Conservation (phyloP, 2,888 invertebrate genomes). For the Tridacna crocea region DNA sequence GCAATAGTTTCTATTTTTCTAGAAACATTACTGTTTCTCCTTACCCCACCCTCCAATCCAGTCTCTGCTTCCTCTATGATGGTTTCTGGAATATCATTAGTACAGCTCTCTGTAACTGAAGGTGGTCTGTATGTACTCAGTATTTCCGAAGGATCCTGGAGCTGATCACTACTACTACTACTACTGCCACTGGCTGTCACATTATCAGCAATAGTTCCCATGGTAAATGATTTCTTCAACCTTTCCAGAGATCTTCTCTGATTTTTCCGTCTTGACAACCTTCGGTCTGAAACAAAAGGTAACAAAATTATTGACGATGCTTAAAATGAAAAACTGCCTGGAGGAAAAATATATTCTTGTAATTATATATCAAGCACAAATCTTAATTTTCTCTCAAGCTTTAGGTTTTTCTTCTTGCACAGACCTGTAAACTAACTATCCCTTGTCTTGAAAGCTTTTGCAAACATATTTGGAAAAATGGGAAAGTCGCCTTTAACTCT, state of each 20-base stretch:
- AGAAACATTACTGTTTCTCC: neutral
- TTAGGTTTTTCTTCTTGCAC: neutral
- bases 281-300: conserved; percentile 70
- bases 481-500: too few species aligned
- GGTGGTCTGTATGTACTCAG: conserved; percentile 45
- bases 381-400: neutral
- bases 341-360: too few species aligned
- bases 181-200: neutral
- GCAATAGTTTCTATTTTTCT: conserved; percentile 49
- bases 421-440: too few species aligned
- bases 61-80: conserved; percentile 72
- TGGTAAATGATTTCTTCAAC: conserved; percentile 75
- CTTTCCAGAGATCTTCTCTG: conserved; percentile 66
- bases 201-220: conserved; percentile 24
- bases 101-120: conserved; percentile 51
- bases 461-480: too few species aligned
- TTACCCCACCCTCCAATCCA: conserved; percentile 4
- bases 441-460: too few species aligned
- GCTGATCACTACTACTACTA: conserved; percentile 23
- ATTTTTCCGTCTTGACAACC: conserved; percentile 70
- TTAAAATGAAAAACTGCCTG: neutral
- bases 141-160: conserved; percentile 25
- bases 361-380: too few species aligned
- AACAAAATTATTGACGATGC: neutral
- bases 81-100: conserved; percentile 71